A percentile compares a stretch with the other conserved stretches of the same genome.
Evolutionary conservation across 64 coral and sea anemone species (phyloP).

Genomic region (Stichodactyla helianthus): DNA sequence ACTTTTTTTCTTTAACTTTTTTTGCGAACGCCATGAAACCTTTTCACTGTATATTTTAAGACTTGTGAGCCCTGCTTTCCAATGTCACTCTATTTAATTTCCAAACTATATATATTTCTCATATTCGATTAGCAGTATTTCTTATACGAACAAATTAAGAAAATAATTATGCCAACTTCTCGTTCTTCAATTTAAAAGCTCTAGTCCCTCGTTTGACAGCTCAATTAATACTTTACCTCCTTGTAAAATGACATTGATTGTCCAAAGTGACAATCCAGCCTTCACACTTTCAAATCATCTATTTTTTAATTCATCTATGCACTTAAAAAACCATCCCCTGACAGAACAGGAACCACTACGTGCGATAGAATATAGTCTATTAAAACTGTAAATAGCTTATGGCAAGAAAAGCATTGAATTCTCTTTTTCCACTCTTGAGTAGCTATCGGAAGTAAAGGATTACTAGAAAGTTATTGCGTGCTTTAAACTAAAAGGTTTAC

Average conservation of each 20-base stretch:
- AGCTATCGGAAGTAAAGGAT: not conserved
- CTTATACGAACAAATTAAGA: not conserved
- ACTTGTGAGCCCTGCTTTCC: no score
- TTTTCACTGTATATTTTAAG: no score
- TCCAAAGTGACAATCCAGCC: not conserved
- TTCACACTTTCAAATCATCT: not conserved
- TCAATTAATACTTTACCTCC: not conserved
- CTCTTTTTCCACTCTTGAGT: not conserved
- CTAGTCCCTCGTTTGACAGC: not conserved
- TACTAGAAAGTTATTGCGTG: not conserved
- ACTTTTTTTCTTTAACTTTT: no score
- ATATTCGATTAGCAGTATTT: not conserved
- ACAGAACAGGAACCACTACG: not conserved
- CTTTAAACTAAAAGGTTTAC: not conserved
- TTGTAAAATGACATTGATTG: not conserved
- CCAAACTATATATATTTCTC: not conserved
- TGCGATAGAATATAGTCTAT: not conserved
- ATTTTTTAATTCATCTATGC: not conserved
- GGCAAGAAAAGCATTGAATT: not conserved
- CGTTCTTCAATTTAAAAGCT: not conserved
- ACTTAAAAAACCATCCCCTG: not conserved
- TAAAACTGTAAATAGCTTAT: not conserved
- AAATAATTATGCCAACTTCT: not conserved
- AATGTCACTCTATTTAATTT: not conserved
- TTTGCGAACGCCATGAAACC: no score